Evolutionary conservation across 2,888 invertebrate species (phyloP), one percentile per base, ranked within the genome.

Genomic region (Neoitamus cyanurus): DNA sequence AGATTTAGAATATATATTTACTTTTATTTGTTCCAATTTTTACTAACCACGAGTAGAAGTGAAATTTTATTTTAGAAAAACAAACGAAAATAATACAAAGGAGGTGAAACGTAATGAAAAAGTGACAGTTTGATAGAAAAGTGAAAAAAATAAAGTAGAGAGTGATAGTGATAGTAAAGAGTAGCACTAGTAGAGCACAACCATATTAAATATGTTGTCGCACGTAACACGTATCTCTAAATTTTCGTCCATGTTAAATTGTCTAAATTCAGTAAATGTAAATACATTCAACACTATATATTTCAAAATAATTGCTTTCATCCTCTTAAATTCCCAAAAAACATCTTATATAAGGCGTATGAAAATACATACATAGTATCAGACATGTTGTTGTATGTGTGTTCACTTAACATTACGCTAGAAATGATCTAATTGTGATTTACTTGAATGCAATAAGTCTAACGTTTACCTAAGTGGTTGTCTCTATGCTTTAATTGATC

Each of bases 311-410:
- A 80, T 80, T 80, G 15, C 31, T 80, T 80, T 80, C 46, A 58
- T 58, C 31, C 46, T 58, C 20, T 58, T 58, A 58, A 58, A 58
- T 80, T 31, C 20, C 30, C 30, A 80, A 77, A 77, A 48, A 58
- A 58, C 58, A 58, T 80, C 78, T 80, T 80, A 80, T 80, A 80
- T 80, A 80, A 80, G 78, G 78, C 78, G 85, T 90, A 90, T 90
- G 89, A 89, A 89, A 88, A 89, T 89, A 90, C 90, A 90, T 87
- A 93, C 93, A 93, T 93, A 93, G 93, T 92, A 90, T 93, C 93
- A 93, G 93, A 93, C 93, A 93, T 93, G 92, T 92, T 91, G 92
- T 92, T 85, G 75, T 80, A 83, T 68, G 75, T 80, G 46, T 80
- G 46, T 80, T 80, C 78, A 28, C 58, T 80, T 80, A 58, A 80